Base-by-base conservation (phyloP, 2,888 invertebrate species). In the Drosophila lacicola region DNA sequence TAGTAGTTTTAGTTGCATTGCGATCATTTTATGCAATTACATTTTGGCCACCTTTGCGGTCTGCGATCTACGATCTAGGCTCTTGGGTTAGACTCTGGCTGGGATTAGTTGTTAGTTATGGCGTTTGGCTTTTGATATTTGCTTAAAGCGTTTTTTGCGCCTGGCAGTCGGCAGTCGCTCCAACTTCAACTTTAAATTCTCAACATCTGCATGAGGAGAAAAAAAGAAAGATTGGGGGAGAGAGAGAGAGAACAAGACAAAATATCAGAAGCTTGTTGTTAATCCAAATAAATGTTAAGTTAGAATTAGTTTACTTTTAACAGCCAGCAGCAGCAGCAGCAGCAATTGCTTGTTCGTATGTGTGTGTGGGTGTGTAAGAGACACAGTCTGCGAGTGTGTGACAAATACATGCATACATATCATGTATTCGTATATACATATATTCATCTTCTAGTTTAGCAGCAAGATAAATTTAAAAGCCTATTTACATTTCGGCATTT, bases 1-100 rank as follows among this genome's bases (percentile, higher is more conserved):
- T 68, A 76, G 70, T 64, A 49, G 65, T 58, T 68, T 68, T 62
- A 71, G 62, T 71, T 70, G 78, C 70, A 65, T 74, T 78, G 66
- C 69, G 44, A 62, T 76, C 53, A 55, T 70, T 61, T 37, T 54
- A 39, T 25, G 55, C 63, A 53, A 51, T 77, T 66, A 69, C 63
- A 74, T 74, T 14, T 55, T 61, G 56, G n/a, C 46, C 44, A 39
- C 29, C n/a, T 33, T 36, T 41, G 53, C 39, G 41, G 29, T 29
- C 29, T 29, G 29, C 29, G 29, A 8, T 29, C 29, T 33, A 10
- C 45, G 34, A 44, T 45, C 54, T 45, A 45, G 42, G 33, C n/a
- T 53, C 44, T 41, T 21, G 4, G 17, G 47, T 70, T 53, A 49
- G 60, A 41, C 53, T 37, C 46, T 51, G 36, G 54, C 58, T 33